Base-by-base conservation (phyloP, 2,113 vertebrate genomes). In the Thamnophis sirtalis region DNA sequence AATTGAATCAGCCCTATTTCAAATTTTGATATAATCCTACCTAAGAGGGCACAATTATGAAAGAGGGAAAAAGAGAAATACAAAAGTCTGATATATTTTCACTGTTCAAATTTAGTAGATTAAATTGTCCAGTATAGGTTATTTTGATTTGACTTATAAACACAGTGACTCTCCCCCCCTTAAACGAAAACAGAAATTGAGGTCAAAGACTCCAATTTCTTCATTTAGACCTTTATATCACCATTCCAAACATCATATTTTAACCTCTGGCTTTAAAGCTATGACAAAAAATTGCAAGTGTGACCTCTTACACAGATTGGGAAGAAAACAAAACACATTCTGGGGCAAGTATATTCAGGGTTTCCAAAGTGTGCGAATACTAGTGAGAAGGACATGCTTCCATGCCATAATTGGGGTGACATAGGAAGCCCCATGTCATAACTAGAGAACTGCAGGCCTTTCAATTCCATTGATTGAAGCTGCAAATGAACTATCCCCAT, bases 131-230 rank as follows among this genome's bases (percentile, higher is more conserved):
- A 94, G 55, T 94, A 91, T 53, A 95, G 91, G 95, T 95, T 96
- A 96, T 63, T 91, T 22, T 93, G 80, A 94, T 96, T 97, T 94
- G 94, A 89, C 84, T 51, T 91, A 90, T 89, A 96, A 96, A 97
- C 93, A 95, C 4, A 94, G 90, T 95, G 33, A 15, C 7, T 93
- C 90, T 88, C 58, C 91, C 26, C 7, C 7, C 90, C 91, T 73
- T 91, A 49, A 92, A 88, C 73, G 95, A 92, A 73, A 96, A 91
- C 84, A 96, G 92, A 97, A 96, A 97, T 96, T 96, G 96, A 97
- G 97, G 96, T 97, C 95, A 93, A 92, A 95, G 96, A 96, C 96
- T 96, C 93, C 96, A 97, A 97, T 97, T 97, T 96, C 95, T 97
- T 95, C 95, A 96, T 96, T 96, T 95, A 96, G 91, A 95, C 58